Evolutionary conservation across 2,113 vertebrate species (phyloP).

Genomic region (Typhlomys cinereus): DNA sequence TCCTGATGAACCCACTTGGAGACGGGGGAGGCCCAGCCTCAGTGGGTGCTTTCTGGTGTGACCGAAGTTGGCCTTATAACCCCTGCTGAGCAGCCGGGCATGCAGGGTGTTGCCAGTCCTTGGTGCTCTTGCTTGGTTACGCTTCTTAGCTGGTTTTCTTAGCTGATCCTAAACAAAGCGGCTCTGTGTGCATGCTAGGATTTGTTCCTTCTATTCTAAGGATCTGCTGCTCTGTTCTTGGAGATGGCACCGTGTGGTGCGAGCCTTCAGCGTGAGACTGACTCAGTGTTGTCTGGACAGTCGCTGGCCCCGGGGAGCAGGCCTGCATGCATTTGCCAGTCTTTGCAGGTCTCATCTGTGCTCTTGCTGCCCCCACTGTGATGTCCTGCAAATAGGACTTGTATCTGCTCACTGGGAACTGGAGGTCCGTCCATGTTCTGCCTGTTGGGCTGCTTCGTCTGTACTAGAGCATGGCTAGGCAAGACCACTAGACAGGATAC

Average conservation of each 20-base stretch:
- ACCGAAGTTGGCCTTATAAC: too few species aligned
- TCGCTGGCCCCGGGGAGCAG: not conserved
- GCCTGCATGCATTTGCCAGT: not conserved
- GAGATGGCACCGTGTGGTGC: too few species aligned
- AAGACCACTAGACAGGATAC: not conserved
- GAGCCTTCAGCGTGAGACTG: not conserved
- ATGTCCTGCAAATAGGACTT: not conserved
- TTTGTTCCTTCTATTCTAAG: not conserved
- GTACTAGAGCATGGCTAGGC: too few species aligned
- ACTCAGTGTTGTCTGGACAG: not conserved
- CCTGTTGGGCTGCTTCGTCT: not conserved
- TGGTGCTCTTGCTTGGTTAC: not conserved
- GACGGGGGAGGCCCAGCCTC: not conserved
- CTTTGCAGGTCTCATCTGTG: not conserved
- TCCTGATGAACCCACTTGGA: not conserved
- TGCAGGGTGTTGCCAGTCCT: not conserved
- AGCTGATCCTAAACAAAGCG: not conserved
- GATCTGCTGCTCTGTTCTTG: not conserved
- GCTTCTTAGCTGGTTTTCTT: not conserved
- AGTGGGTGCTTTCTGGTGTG: too few species aligned
- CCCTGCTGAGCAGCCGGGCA: too few species aligned
- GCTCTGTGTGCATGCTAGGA: accelerated
- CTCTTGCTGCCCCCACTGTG: not conserved
- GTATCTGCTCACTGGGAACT: not conserved
- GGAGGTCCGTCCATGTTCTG: not conserved